These are phyloP conservation scores for Eciton burchellii DNA, from an alignment of 1,140 invertebrate genomes.

Conservation along the genomic window DNA sequence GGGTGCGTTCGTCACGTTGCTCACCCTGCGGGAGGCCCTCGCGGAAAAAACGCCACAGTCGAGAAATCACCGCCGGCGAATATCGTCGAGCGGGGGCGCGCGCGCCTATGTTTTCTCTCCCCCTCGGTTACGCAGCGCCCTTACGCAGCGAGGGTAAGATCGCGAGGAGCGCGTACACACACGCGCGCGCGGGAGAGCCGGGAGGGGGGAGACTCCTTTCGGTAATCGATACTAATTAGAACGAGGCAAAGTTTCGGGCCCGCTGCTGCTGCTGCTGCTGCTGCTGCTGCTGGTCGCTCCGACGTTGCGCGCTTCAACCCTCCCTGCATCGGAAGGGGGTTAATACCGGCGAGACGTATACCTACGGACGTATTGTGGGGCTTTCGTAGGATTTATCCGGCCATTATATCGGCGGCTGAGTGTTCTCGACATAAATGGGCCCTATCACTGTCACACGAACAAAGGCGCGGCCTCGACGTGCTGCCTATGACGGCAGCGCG, in stretches of 20 bases:
- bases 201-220: conserved; percentile 58
- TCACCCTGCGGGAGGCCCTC: too few species aligned
- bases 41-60: too few species aligned
- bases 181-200: background rate
- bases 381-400: conserved; percentile 76
- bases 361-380: conserved; percentile 74
- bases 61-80: conserved; percentile 54
- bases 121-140: background rate
- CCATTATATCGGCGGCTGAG: conserved; percentile 75
- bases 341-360: conserved; percentile 68
- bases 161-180: conserved; percentile 2
- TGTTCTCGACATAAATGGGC: conserved; percentile 79
- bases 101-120: background rate
- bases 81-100: conserved; percentile 34
- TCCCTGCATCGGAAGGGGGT: conserved; percentile 14
- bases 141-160: conserved; percentile 54
- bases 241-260: conserved; percentile 66
- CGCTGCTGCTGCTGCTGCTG: conserved; percentile 31
- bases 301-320: conserved; percentile 1
- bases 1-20: too few species aligned
- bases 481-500: conserved; percentile 80
- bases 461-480: conserved; percentile 77
- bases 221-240: conserved; percentile 75
- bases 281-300: conserved; percentile 33
- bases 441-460: conserved; percentile 81